Evolutionary conservation across 2,888 invertebrate species (phyloP).

Genomic region (Melipona bicolor): DNA sequence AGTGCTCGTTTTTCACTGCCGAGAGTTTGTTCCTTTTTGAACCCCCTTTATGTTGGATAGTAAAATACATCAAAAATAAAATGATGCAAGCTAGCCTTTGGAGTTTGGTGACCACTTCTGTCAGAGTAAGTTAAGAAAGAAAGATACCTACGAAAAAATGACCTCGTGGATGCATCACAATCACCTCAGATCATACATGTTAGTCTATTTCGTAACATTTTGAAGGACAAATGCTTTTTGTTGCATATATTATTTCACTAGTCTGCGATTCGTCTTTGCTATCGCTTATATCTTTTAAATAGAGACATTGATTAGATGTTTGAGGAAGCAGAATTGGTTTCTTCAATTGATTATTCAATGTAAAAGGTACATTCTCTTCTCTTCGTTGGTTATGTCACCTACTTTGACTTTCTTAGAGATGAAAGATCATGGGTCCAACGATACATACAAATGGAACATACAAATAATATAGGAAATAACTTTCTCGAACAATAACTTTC

Average conservation of each 20-base stretch:
- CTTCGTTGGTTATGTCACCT: slow-evolving; percentile 74
- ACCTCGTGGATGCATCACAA: not conserved
- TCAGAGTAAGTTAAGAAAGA: slow-evolving; percentile 82
- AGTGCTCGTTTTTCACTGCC: slow-evolving; percentile 53
- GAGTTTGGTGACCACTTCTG: slow-evolving; percentile 83
- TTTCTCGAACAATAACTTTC: slow-evolving; percentile 12
- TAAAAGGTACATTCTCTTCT: not conserved
- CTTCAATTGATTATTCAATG: slow-evolving; percentile 3
- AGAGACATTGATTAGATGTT: not conserved
- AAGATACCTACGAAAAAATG: not conserved
- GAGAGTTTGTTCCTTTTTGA: slow-evolving; percentile 36
- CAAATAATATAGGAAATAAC: not conserved
- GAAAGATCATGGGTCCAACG: not conserved
- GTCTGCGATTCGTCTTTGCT: not conserved
- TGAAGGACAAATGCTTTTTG: slow-evolving; percentile 61
- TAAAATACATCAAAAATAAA: slow-evolving; percentile 25
- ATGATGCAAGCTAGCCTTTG: slow-evolving; percentile 85
- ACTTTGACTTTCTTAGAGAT: not conserved
- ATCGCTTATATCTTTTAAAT: not conserved
- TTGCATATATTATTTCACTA: not conserved
- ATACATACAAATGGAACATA: not conserved
- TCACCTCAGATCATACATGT: slow-evolving; percentile 32
- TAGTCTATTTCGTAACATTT: slow-evolving; percentile 67
- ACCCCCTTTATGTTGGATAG: slow-evolving; percentile 24
- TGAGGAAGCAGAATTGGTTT: not conserved